These are phyloP conservation scores for Dissostichus mawsoni DNA, from an alignment of 2,113 vertebrate genomes.

Conservation along the genomic window DNA sequence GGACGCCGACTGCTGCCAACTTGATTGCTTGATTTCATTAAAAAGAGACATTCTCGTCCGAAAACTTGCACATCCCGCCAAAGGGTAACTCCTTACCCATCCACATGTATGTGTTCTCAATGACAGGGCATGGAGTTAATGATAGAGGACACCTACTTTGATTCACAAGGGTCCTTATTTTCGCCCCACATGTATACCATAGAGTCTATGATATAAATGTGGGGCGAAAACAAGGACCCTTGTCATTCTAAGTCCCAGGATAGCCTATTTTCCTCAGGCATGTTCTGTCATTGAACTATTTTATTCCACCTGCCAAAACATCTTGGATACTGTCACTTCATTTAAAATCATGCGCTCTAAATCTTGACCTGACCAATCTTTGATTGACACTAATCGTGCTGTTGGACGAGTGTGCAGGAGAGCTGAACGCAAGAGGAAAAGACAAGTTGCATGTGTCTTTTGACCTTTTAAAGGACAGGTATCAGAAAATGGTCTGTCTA, in stretches of 20 bases:
- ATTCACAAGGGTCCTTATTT: neutral
- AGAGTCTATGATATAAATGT: neutral
- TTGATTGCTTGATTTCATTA: slow-evolving; percentile 4
- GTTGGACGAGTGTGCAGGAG: no score
- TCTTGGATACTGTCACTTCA: no score
- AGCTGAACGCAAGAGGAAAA: no score
- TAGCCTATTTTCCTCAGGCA: neutral
- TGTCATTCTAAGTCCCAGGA: neutral
- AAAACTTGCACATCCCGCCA: neutral
- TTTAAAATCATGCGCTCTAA: no score
- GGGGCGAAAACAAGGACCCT: neutral
- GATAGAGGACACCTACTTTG: slow-evolving; percentile 1
- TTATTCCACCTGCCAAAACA: no score
- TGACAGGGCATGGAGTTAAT: neutral
- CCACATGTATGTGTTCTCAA: neutral
- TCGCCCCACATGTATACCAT: no score
- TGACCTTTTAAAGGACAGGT: no score
- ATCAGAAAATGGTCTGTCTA: no score
- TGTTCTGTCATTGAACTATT: neutral
- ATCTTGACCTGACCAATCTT: no score
- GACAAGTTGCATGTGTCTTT: no score
- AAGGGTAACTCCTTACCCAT: neutral
- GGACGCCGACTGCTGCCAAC: neutral
- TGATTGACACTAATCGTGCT: no score
- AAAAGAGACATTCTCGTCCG: slow-evolving; percentile 19